A percentile compares a stretch with the other conserved stretches of the same genome.
phyloP scores from a whole-genome alignment of 2,797 vertebrate genomes.

The Nannoperca obscura region DNA sequence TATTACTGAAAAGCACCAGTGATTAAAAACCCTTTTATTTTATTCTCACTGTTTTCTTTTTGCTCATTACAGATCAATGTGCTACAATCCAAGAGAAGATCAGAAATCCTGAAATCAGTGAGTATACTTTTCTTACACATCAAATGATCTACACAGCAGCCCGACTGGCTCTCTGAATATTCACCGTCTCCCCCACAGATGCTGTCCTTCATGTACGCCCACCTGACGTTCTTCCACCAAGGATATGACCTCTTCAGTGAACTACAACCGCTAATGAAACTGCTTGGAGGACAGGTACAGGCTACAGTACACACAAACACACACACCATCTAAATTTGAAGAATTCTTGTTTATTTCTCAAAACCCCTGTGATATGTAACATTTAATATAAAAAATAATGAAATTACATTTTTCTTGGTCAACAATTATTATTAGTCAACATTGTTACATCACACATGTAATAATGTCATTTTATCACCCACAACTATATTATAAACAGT shows the following conservation, averaged over 20 bases:
- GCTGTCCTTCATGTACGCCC: slow-evolving; percentile 98
- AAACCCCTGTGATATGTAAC: not conserved
- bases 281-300: slow-evolving; percentile 93
- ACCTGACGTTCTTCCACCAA: slow-evolving; percentile 99
- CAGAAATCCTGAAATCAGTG: slow-evolving; percentile 98
- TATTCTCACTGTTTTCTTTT: slow-evolving; percentile 2
- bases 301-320: not conserved
- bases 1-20: not conserved
- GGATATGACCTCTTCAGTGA: slow-evolving; percentile 98
- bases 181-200: slow-evolving; percentile 83
- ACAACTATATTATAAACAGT: not conserved
- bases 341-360: not conserved
- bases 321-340: not conserved
- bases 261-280: slow-evolving; percentile 96
- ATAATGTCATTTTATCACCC: not conserved
- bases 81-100: slow-evolving; percentile 97
- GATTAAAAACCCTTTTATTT: not conserved
- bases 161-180: not conserved
- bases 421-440: not conserved
- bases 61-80: slow-evolving; percentile 91
- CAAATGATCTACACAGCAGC: not conserved
- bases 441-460: not conserved
- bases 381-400: not conserved
- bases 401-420: not conserved
- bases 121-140: slow-evolving; percentile 43